Base-by-base conservation (phyloP, 1,140 invertebrate species). In the Polyergus mexicanus region DNA sequence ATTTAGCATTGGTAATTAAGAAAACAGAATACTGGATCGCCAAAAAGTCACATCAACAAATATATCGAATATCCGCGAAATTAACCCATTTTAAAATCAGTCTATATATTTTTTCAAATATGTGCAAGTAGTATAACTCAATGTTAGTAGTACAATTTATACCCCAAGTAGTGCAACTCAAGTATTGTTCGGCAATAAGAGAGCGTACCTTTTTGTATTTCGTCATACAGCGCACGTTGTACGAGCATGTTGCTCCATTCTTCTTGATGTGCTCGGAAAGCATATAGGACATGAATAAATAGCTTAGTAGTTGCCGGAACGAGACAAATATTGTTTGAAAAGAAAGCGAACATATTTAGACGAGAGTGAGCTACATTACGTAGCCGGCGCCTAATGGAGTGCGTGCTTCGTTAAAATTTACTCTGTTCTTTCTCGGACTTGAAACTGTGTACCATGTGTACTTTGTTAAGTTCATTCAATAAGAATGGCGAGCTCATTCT, bases 341-440 rank as follows among this genome's bases (percentile, higher is more conserved):
- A 84, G 72, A 77, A 84, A 77, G 69, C 44, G 58, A 77, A 63
- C 58, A 71, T 58, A 38, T 35, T 51, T 84, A 35, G 44, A 72
- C 54, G 13, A 22, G 41, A 60, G 54, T 44, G 81, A 38, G 44
- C 60, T 77, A 44, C 32, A 84, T 84, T 84, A 84, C 58, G 16
- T 3, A 75, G 74, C 11, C 32, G 22, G 19, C 66, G 77, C 32
- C 25, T 84, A 86, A 87, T 80, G 76, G 76, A 84, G 62, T 44
- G 65, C 35, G 25, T 65, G 78, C 58, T 88, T 88, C 72, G 72
- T 88, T 88, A 88, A 87, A 87, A 88, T 80, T 63, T 62, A 56
- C 44, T 60, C 16, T 28, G 44, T 44, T 35, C 22, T n/a, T 54
- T 22, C 44, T 32, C 6, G 35, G 13, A 8, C 38, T 32, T 25